Evolutionary conservation across 2,797 vertebrate genomes (phyloP).

Genomic region (Graptemys geographica): DNA sequence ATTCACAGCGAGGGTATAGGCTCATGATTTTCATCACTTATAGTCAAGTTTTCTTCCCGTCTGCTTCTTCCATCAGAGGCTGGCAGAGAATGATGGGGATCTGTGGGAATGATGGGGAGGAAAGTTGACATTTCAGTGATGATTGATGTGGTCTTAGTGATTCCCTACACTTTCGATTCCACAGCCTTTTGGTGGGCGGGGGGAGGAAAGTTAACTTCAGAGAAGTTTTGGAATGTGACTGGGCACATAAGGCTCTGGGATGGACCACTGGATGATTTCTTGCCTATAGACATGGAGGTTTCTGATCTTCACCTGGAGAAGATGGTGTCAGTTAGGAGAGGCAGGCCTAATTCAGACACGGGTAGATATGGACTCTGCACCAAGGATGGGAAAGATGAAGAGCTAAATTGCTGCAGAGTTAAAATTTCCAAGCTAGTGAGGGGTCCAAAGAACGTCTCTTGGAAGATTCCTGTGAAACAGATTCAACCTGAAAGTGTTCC

Average conservation of each 20-base stretch:
- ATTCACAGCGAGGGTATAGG: too few species aligned
- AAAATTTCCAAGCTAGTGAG: background rate
- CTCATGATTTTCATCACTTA: too few species aligned
- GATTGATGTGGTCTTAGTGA: background rate
- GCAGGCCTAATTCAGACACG: fast-evolving
- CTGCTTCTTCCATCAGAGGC: too few species aligned
- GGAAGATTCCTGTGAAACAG: background rate
- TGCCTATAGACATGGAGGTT: background rate
- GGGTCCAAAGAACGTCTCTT: background rate
- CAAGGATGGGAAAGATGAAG: background rate
- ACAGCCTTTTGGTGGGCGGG: background rate
- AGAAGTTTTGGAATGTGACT: slow-evolving; percentile 5
- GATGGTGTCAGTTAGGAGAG: background rate
- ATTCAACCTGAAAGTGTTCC: slow-evolving; percentile 8
- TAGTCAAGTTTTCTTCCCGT: too few species aligned
- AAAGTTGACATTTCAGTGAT: too few species aligned
- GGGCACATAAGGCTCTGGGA: background rate
- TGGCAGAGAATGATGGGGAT: too few species aligned
- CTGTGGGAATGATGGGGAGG: too few species aligned
- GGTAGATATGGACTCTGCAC: fast-evolving
- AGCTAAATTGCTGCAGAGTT: background rate
- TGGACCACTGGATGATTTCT: background rate
- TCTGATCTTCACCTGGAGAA: background rate
- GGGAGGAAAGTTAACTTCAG: background rate
- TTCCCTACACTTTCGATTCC: background rate